Base-by-base conservation (phyloP, 2,888 invertebrate genomes). In the Caenorhabditis angaria region DNA sequence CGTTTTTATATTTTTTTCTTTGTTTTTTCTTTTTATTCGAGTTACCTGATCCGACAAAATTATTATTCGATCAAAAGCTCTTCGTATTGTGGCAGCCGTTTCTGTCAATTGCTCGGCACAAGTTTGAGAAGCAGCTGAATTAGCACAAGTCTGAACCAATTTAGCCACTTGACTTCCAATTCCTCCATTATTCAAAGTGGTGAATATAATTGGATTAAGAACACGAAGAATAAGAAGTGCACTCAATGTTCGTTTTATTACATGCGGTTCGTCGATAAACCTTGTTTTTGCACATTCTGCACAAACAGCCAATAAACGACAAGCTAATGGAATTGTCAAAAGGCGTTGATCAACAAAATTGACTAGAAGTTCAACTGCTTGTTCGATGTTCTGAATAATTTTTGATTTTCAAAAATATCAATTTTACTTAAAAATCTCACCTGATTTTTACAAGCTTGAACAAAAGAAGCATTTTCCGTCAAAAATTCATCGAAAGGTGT, bases 91-190 rank as follows among this genome's bases (percentile, higher is more conserved):
- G 28, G 29, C 41, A 2, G 68, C 65, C 2, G 68, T 24, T 5
- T 62, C 62, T 2, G 67, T 61, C 54, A 72, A 54, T 1, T 58
- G 14, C 1, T 68, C 68, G 5, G 12, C 55, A 22, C 47, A 12
- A 4, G 56, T 29, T 41, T 58, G 63, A 14, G 77, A 66, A 35
- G 73, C 73, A 0, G 71, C 74, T 25, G 67, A 27, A 29, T 77
- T 77, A 18, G 77, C 77, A 24, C 62, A 54, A 5, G 68, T 60
- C 55, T 77, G 77, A 2, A 77, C 72, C 14, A 47, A 55, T 53
- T 77, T 77, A 24, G 77, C 77, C 20, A 77, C 47, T 24, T 54
- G 60, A 60, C 74, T 70, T 22, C 71, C 75, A 12, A 64, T 50
- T 65, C 65, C 72, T 14, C 28, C 27, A 48, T 50, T 47, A 50